phyloP scores from a whole-genome alignment of 2,797 vertebrate genomes.

The Melanogrammus aeglefinus region DNA sequence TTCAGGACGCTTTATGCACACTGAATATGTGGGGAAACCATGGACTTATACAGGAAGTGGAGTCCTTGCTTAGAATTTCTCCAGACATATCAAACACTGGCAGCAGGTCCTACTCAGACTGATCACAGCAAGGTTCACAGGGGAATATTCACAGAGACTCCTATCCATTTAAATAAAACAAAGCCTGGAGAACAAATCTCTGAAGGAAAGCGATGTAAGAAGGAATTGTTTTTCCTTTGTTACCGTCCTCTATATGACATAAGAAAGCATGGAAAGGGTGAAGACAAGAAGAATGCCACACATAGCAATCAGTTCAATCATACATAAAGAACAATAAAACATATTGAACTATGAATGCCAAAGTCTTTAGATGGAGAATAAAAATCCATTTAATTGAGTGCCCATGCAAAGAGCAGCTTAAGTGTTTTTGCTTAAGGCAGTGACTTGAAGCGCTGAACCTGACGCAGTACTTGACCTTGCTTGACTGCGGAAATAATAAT shows the following conservation, averaged over 20 bases:
- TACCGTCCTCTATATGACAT: constrained; percentile 53
- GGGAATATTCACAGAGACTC: constrained; percentile 37
- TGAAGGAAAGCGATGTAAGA: constrained; percentile 40
- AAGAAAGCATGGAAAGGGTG: constrained; percentile 36
- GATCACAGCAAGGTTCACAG: constrained; percentile 42
- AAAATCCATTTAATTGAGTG: constrained; percentile 30
- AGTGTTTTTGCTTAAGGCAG: constrained; percentile 10
- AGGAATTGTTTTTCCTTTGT: constrained; percentile 30
- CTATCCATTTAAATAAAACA: constrained; percentile 54
- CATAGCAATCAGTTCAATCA: constrained; percentile 22
- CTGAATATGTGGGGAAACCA: constrained; percentile 20
- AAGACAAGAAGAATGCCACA: constrained; percentile 23
- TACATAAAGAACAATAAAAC: constrained; percentile 28
- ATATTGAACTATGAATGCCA: background rate
- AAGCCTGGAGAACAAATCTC: constrained; percentile 33
- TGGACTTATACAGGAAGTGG: background rate
- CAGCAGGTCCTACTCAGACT: constrained; percentile 39
- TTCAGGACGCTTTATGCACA: constrained; percentile 38
- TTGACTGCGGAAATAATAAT: background rate
- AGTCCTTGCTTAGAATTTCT: constrained; percentile 15
- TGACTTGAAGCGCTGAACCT: background rate
- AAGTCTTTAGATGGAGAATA: background rate
- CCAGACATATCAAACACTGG: constrained; percentile 27
- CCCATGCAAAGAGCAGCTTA: constrained; percentile 41
- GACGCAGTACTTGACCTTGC: constrained; percentile 45